A percentile compares a stretch with the other conserved stretches of the same genome.
phyloP scores from a whole-genome alignment of 2,113 vertebrate species.

The Grammomys dolichurus region DNA sequence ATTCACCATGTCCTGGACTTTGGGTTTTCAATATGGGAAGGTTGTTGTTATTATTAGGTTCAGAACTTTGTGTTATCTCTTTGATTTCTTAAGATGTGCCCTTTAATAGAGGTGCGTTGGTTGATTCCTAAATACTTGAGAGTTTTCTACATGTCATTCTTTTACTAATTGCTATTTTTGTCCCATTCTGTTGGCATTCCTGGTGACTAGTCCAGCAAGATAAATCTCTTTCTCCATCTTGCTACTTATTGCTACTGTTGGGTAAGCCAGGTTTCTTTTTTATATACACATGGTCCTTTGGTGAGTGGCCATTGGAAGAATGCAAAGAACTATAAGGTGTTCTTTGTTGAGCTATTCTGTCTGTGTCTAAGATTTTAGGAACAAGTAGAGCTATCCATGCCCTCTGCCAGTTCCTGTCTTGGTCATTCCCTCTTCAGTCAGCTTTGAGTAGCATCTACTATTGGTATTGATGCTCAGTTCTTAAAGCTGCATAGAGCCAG shows the following conservation, averaged over 20 bases:
- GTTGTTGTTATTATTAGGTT: background rate
- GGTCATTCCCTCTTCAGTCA: background rate
- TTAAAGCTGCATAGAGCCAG: background rate
- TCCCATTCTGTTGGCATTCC: background rate
- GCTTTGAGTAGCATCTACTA: background rate
- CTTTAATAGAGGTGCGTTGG: background rate
- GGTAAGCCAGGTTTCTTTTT: background rate
- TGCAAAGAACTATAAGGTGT: background rate
- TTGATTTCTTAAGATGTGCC: constrained; percentile 30
- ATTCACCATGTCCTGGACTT: background rate
- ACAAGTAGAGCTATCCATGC: too few species aligned
- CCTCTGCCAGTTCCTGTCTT: background rate
- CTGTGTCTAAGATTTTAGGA: background rate
- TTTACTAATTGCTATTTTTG: background rate
- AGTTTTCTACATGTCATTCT: background rate
- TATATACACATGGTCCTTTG: background rate
- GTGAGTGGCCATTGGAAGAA: background rate
- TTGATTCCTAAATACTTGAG: constrained; percentile 34
- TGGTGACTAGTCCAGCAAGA: background rate
- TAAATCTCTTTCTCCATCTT: background rate
- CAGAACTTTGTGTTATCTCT: constrained; percentile 12
- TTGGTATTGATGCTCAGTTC: background rate
- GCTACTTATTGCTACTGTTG: background rate
- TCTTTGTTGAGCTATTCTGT: background rate
- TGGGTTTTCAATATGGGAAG: background rate